These are phyloP conservation scores for Ramphastos sulfuratus DNA, from an alignment of 2,113 vertebrate genomes.

Conservation along the genomic window DNA sequence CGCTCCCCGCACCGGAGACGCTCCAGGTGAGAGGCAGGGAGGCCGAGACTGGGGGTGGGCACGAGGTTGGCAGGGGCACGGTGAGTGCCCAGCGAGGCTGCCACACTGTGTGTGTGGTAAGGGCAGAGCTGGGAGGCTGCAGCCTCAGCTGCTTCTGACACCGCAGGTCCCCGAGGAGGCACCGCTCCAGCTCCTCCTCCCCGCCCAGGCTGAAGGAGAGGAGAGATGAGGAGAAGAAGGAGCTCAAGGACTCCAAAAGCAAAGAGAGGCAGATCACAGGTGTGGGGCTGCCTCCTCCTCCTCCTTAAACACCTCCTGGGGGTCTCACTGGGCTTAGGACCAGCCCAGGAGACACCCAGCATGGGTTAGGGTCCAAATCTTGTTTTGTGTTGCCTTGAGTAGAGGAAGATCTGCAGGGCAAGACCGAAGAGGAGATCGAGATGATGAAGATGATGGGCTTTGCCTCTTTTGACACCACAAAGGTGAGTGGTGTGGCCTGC, in stretches of 20 bases:
- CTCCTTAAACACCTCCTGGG: rapidly evolving
- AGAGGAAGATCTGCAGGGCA: slow-evolving; percentile 95
- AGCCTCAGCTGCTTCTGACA: neutral
- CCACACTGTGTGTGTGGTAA: neutral
- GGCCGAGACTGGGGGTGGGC: rapidly evolving
- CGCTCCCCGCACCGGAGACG: slow-evolving; percentile 90
- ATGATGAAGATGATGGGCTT: slow-evolving; percentile 99
- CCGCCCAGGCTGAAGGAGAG: slow-evolving; percentile 86
- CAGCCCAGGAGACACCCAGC: no score
- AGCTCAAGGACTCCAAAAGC: slow-evolving; percentile 79
- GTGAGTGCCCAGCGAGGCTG: neutral
- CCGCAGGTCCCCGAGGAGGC: slow-evolving; percentile 87
- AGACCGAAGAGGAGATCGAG: slow-evolving; percentile 97
- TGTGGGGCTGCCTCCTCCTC: slow-evolving; percentile 20
- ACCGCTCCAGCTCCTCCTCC: slow-evolving; percentile 87
- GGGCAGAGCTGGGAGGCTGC: neutral
- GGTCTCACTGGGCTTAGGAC: rapidly evolving
- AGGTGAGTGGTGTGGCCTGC: slow-evolving; percentile 73
- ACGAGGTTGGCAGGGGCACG: rapidly evolving
- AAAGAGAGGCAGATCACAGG: slow-evolving; percentile 93
- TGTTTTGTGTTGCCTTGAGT: neutral
- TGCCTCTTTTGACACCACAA: slow-evolving; percentile 85
- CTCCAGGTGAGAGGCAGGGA: slow-evolving; percentile 80
- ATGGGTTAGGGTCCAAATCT: neutral
- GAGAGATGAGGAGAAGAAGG: slow-evolving; percentile 88